phyloP scores from a whole-genome alignment of 53 echinoderm and acorn worm species.

The Echinarachnius parma region DNA sequence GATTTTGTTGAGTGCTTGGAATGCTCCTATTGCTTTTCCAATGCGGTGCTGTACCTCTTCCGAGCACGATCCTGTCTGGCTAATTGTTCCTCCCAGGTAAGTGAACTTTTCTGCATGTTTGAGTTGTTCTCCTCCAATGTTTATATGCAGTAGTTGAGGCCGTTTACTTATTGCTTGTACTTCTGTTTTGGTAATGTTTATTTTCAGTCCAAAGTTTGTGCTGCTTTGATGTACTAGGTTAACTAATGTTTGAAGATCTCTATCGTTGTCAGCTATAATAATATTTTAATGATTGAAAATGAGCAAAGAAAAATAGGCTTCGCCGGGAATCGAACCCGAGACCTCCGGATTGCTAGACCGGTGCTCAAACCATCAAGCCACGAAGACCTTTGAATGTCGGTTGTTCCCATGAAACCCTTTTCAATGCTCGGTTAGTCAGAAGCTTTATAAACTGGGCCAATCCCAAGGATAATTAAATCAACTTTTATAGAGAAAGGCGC shows the following conservation, averaged over 20 bases:
- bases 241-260: conserved; percentile 1
- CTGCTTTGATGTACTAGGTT: conserved; percentile 7
- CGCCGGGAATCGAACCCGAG: too few relatives aligned
- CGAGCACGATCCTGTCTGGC: conserved; percentile 2
- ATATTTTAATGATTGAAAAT: too few relatives aligned
- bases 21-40: background rate
- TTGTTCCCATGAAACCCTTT: too few relatives aligned
- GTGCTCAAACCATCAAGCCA: too few relatives aligned
- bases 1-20: conserved; percentile 2
- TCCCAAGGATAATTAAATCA: too few relatives aligned
- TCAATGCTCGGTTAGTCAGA: too few relatives aligned
- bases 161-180: conserved; percentile 8
- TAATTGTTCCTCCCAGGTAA: conserved; percentile 21
- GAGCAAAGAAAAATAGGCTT: too few relatives aligned
- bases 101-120: conserved; percentile 2
- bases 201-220: conserved; percentile 27
- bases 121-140: conserved; percentile 8
- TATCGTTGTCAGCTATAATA: background rate
- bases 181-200: conserved; percentile 29
- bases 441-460: too few relatives aligned
- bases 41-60: too few relatives aligned
- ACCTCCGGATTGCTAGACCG: too few relatives aligned
- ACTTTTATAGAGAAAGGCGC: too few relatives aligned
- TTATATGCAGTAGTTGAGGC: background rate
- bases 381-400: too few relatives aligned